Evolutionary conservation across 2,797 vertebrate genomes (phyloP).

Genomic region (Liparis tanakae): DNA sequence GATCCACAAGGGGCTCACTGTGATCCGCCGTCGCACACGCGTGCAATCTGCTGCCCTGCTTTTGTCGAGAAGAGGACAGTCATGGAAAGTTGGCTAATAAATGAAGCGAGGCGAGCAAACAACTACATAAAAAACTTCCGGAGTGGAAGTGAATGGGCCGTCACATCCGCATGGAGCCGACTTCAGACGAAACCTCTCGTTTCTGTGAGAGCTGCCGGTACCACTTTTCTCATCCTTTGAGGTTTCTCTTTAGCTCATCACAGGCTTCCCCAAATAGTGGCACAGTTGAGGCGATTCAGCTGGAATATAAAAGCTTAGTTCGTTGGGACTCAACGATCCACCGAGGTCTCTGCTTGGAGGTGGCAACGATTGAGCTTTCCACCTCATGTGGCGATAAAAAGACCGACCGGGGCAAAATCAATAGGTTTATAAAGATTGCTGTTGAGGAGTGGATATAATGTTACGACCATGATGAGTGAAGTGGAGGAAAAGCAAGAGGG

Average conservation of each 20-base stretch:
- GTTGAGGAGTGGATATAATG: slow-evolving; percentile 32
- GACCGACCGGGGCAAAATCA: slow-evolving; percentile 55
- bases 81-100: slow-evolving; percentile 7
- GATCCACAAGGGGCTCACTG: background rate
- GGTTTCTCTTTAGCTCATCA: slow-evolving; percentile 2
- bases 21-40: slow-evolving; percentile 4
- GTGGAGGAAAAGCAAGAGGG: background rate
- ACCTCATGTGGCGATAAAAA: slow-evolving; percentile 59
- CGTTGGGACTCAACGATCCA: slow-evolving; percentile 19
- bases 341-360: slow-evolving; percentile 21
- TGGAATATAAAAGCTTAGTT: background rate
- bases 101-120: slow-evolving; percentile 12
- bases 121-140: background rate
- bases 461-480: slow-evolving; percentile 16
- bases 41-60: slow-evolving; percentile 12
- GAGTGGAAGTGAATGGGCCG: slow-evolving; percentile 10
- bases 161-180: slow-evolving; percentile 18
- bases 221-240: slow-evolving; percentile 28
- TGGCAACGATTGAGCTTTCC: slow-evolving; percentile 59
- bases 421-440: slow-evolving; percentile 52
- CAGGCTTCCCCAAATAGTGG: slow-evolving; percentile 6
- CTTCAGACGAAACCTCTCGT: slow-evolving; percentile 40
- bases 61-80: background rate
- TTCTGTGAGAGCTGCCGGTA: slow-evolving; percentile 28
- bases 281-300: background rate